phyloP scores from a whole-genome alignment of 2,113 vertebrate species.

The Campylorhamphus procurvoides region DNA sequence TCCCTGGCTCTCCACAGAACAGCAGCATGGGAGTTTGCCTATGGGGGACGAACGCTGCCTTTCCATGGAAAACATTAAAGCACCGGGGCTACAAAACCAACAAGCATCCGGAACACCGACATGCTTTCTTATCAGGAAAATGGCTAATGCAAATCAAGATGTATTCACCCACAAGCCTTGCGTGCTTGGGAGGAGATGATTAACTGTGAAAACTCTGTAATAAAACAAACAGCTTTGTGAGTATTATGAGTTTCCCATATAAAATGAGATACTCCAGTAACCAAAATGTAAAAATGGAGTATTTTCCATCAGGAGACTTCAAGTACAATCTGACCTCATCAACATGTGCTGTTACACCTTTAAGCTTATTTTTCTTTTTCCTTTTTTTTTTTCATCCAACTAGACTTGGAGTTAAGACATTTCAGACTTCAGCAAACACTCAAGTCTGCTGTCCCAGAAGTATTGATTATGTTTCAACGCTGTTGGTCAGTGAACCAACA shows the following conservation, averaged over 20 bases:
- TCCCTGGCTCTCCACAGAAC: constrained; percentile 59
- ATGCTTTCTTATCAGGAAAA: background rate
- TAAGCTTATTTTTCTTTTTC: background rate
- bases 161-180: background rate
- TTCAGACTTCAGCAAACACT: background rate
- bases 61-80: constrained; percentile 2
- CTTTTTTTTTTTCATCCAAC: background rate
- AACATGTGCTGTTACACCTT: background rate
- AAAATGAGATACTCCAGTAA: background rate
- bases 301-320: background rate
- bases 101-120: background rate
- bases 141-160: background rate
- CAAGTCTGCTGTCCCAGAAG: background rate
- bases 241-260: background rate
- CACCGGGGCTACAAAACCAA: background rate
- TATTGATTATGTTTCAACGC: background rate
- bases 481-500: background rate
- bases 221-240: background rate
- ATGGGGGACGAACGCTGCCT: background rate
- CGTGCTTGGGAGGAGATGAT: background rate
- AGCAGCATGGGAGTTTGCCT: constrained; percentile 62
- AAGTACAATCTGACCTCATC: background rate
- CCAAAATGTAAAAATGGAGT: accelerated
- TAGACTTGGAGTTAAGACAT: background rate
- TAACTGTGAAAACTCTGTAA: background rate